A percentile compares a stretch with the other conserved stretches of the same genome.
Evolutionary conservation across 2,797 vertebrate genomes (phyloP).

Genomic region (Syngnathus acus): DNA sequence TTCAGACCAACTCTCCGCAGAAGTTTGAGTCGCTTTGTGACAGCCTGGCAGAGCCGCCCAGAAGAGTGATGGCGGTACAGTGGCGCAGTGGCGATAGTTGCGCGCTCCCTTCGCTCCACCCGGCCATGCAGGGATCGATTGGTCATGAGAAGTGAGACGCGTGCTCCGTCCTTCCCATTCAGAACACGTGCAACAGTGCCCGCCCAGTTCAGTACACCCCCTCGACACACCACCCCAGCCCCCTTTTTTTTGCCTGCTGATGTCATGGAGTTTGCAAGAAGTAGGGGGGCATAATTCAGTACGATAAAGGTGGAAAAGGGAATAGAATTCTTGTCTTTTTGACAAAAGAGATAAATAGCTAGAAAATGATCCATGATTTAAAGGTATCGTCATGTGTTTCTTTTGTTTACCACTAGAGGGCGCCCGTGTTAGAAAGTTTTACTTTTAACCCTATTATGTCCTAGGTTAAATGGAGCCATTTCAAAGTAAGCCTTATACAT

Average conservation of each 20-base stretch:
- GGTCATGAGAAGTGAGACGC: slow-evolving; percentile 68
- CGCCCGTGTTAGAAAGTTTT: neutral
- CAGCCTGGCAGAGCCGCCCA: neutral
- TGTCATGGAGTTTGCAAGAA: slow-evolving; percentile 70
- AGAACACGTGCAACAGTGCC: slow-evolving; percentile 71
- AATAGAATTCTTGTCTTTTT: too few species aligned
- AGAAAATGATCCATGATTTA: too few species aligned
- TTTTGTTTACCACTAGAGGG: neutral
- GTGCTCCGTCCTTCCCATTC: slow-evolving; percentile 67
- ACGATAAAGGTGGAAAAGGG: neutral
- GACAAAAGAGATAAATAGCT: too few species aligned
- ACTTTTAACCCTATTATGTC: too few species aligned
- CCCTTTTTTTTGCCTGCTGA: slow-evolving; percentile 43
- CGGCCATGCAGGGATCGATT: slow-evolving; percentile 68
- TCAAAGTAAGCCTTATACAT: too few species aligned
- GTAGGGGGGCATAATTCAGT: neutral
- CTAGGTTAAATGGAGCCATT: too few species aligned
- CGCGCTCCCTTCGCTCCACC: slow-evolving; percentile 62
- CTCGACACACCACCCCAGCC: slow-evolving; percentile 16
- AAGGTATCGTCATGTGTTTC: neutral
- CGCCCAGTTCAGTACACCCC: slow-evolving; percentile 60
- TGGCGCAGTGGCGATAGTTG: slow-evolving; percentile 62
- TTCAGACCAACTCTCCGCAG: neutral
- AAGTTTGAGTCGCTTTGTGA: slow-evolving; percentile 2
- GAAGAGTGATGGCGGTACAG: slow-evolving; percentile 8